Conservation (phyloP, 2,888 invertebrate species). For the Eilema depressum region DNA sequence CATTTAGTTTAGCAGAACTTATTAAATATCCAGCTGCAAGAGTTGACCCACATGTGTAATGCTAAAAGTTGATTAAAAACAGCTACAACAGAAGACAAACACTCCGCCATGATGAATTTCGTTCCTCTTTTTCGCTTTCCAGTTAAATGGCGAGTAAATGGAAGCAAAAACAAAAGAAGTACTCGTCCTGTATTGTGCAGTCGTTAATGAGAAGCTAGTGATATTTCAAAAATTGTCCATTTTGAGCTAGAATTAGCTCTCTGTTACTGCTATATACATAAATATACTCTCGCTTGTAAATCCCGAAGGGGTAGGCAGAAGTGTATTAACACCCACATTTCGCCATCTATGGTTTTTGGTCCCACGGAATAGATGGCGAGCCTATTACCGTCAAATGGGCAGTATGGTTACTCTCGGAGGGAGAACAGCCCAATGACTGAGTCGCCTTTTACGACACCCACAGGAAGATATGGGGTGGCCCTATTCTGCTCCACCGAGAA, state of each 20-base stretch:
- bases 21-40: background rate
- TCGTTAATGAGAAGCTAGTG: background rate
- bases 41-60: background rate
- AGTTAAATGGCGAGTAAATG: background rate
- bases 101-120: background rate
- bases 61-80: background rate
- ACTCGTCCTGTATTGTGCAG: background rate
- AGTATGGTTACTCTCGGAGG: too few relatives aligned
- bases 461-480: too few relatives aligned
- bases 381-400: too few relatives aligned
- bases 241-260: background rate
- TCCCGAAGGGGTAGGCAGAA: too few relatives aligned
- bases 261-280: too few relatives aligned
- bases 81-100: slow-evolving; percentile 3
- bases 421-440: too few relatives aligned
- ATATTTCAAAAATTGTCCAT: background rate
- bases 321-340: too few relatives aligned
- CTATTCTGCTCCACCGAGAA: too few relatives aligned
- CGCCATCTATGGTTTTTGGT: too few relatives aligned
- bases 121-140: background rate
- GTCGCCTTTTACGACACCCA: too few relatives aligned
- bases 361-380: too few relatives aligned
- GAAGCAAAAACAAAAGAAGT: slow-evolving; percentile 4
- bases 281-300: too few relatives aligned
- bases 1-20: background rate